Base-by-base conservation (phyloP, 2,888 invertebrate species). In the Abscondita cerata region DNA sequence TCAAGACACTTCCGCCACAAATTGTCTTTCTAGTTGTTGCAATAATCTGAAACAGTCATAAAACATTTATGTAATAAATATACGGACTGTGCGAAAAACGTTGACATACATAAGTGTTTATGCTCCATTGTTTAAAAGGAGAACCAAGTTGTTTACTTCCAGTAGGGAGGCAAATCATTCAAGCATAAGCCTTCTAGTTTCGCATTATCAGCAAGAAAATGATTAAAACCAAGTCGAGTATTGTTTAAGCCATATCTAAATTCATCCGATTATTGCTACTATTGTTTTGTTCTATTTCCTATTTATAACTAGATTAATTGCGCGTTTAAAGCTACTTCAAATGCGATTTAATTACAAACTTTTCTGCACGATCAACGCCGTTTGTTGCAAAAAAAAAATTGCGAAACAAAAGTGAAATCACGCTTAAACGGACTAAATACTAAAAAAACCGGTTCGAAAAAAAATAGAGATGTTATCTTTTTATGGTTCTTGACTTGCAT, bases 331-430 rank as follows among this genome's bases (percentile, higher is more conserved):
- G 11, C n/a, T 36, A 25, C 25, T 25, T 25, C 25, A 25, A 25
- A 25, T 6, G 25, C 25, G 25, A 25, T 25, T 25, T 25, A 25
- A 25, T 25, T 25, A 25, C 25, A 25, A 25, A 25, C 25, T 25
- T 25, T 25, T 25, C 6, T 25, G 25, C 13, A 41, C 16, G 13
- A 8, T 41, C 2, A 16, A 36, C 41, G 16, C 41, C 41, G 11
- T 48, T 31, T n/a, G n/a, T 15, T 40, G 40, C 16, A n/a, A 40
- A 1, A 33, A 34, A 50, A 13, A 44, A 11, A 5, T 58, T 52
- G 59, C 60, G 60, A 55, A 60, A 60, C 40, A 60, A 60, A 60
- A 60, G 60, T 60, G 55, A 60, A 54, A 60, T 60, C 55, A 60
- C 50, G 51, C 48, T 20, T 46, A 50, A 34, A 41, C 51, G 55